Evolutionary conservation across 2,113 vertebrate species (phyloP), one percentile per base, ranked within the genome.

Genomic region (Oxyruncus cristatus): DNA sequence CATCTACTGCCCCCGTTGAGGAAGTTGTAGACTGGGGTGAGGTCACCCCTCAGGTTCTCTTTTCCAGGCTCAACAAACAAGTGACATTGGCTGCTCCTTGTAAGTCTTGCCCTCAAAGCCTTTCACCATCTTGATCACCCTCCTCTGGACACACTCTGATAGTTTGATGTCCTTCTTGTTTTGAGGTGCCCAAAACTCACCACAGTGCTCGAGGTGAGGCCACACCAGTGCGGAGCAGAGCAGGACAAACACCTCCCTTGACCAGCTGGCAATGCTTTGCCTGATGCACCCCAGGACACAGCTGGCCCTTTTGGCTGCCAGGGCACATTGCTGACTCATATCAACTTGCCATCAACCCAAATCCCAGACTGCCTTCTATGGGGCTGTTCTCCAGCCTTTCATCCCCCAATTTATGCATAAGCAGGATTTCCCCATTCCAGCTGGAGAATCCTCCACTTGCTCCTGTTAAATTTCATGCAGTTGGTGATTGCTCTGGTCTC

Each of bases 181-280:
- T 35, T 71, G 50, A 30, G 44, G 39, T 22, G 18, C 44, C 27
- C 65, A 58, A 32, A 93, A 24, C 42, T 46, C 32, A 46, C 19
- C 27, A 19, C 30, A 47, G 46, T 21, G 27, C 41, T 86, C 0
- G 1, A 66, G 41, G 19, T 21, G 44, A 12, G 35, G 12, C 55
- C 4, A 10, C 2, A 5, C 8, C 62, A 79, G 2, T 12, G 37
- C 62, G 63, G 47, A 33, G 30, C 24, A 17, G n/a, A 67, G 21
- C 0, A 0, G 47, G 42, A 52, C 37, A 62, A 22, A 58, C 27
- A 33, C 28, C 14, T 14, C 32, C 52, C 6, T 68, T 1, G 2
- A 27, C n/a, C 0, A 0, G 14, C 35, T 50, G 39, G 18, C 0
- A 8, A 8, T 68, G n/a, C 16, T 80, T 42, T 52, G 27, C 22